phyloP scores from a whole-genome alignment of 2,888 invertebrate species.

The Agonopterix heracliana region DNA sequence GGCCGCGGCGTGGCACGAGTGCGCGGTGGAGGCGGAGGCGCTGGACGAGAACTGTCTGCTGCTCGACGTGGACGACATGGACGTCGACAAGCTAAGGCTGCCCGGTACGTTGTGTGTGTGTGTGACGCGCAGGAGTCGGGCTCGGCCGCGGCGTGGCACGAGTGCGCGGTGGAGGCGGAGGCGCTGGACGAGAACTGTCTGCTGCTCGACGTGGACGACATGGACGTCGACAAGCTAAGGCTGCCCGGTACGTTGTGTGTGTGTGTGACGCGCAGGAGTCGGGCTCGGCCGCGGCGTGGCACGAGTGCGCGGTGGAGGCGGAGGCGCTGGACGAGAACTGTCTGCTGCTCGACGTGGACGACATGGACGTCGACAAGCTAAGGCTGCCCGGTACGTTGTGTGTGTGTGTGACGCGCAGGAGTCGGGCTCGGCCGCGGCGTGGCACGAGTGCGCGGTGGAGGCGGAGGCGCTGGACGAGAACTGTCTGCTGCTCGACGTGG shows the following conservation, averaged over 20 bases:
- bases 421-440: conserved; percentile 64
- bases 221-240: conserved; percentile 10
- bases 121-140: conserved; percentile 48
- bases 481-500: conserved; percentile 64
- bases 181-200: conserved; percentile 64
- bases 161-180: conserved; percentile 26
- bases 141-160: conserved; percentile 69
- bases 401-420: conserved; percentile 33
- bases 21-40: conserved; percentile 15
- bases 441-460: conserved; percentile 47
- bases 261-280: conserved; percentile 42
- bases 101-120: background rate
- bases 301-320: conserved; percentile 35
- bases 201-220: conserved; percentile 54
- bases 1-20: conserved; percentile 70
- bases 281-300: conserved; percentile 67
- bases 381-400: background rate
- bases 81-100: conserved; percentile 10
- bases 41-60: conserved; percentile 67
- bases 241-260: background rate
- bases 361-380: conserved; percentile 10
- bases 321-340: conserved; percentile 59
- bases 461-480: conserved; percentile 50
- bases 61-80: conserved; percentile 48
- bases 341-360: conserved; percentile 60